Conservation (phyloP, 2,797 vertebrate species). For the Ispidina lecontei region DNA sequence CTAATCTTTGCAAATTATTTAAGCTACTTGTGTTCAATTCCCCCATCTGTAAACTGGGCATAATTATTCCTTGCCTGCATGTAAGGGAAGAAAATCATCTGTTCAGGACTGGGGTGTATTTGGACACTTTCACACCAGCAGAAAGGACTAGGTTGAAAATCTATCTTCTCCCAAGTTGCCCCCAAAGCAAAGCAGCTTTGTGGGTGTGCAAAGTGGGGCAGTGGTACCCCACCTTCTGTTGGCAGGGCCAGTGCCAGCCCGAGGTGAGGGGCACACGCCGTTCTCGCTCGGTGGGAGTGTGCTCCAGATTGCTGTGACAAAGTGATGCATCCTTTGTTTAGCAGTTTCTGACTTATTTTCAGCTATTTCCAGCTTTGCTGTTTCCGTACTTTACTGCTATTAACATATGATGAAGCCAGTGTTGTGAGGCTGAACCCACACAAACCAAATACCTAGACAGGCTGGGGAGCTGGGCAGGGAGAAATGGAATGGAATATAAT, state of each 20-base stretch:
- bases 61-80: background rate
- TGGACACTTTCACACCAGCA: background rate
- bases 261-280: fast-evolving
- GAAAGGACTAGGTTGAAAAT: background rate
- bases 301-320: background rate
- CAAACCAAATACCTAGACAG: background rate
- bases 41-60: background rate
- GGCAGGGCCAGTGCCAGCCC: fast-evolving
- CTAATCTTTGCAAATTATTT: background rate
- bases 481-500: too few relatives aligned
- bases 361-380: background rate
- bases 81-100: background rate
- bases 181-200: fast-evolving
- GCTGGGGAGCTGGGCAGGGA: too few relatives aligned
- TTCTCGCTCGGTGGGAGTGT: background rate
- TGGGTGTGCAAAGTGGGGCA: background rate
- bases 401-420: background rate
- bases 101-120: fast-evolving
- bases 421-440: background rate
- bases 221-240: background rate
- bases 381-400: background rate
- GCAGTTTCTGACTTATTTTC: background rate
- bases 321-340: background rate
- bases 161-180: too few relatives aligned
- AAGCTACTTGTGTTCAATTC: background rate